Conservation (phyloP, 2,797 vertebrate genomes). For the Botia almorhae region DNA sequence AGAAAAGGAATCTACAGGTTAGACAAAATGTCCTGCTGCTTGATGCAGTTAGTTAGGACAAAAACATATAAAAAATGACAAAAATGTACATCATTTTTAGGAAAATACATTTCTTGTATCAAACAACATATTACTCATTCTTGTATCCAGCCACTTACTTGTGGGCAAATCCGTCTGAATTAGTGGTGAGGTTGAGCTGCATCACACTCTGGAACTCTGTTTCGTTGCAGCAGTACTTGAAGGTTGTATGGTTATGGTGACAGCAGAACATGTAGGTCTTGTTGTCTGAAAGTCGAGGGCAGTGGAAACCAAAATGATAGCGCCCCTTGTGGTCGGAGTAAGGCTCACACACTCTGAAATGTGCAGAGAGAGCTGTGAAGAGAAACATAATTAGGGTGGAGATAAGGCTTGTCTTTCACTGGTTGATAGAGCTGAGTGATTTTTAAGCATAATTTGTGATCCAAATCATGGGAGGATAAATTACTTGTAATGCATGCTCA, state of each 20-base stretch:
- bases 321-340: conserved; percentile 96
- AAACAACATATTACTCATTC: too few species aligned
- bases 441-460: conserved; percentile 26
- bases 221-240: conserved; percentile 99
- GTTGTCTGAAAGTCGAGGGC: conserved; percentile 97
- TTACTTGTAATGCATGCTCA: neutral
- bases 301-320: conserved; percentile 98
- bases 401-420: conserved; percentile 4
- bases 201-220: conserved; percentile 95
- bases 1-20: too few species aligned
- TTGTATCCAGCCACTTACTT: conserved; percentile 83
- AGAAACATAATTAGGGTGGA: conserved; percentile 2
- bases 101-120: too few species aligned
- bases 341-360: conserved; percentile 96
- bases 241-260: conserved; percentile 96
- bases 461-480: neutral
- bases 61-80: too few species aligned
- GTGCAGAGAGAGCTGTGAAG: conserved; percentile 85
- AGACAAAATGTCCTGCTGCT: too few species aligned
- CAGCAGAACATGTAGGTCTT: conserved; percentile 98
- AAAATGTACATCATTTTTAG: too few species aligned
- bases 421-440: neutral
- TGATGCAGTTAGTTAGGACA: too few species aligned
- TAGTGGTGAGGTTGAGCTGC: conserved; percentile 92
- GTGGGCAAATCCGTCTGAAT: conserved; percentile 88